Evolutionary conservation across 2,113 vertebrate genomes (phyloP), one percentile per base, ranked within the genome.

Genomic region (Mustela lutreola): DNA sequence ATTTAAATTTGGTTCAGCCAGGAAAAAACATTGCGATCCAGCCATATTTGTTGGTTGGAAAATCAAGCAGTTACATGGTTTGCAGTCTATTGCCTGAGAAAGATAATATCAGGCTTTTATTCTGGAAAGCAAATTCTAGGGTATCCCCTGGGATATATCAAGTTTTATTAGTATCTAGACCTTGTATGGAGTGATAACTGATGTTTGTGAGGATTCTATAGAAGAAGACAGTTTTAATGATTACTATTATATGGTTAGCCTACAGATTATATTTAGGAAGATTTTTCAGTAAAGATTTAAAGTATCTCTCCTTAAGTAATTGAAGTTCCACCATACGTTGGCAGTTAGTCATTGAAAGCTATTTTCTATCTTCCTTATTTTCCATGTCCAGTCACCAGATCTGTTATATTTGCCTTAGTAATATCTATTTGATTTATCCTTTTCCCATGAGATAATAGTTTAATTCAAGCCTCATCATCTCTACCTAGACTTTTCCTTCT

Each of bases 101-200:
- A 88, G 73, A 60, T 4, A 31, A 16, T 60, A 53, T 79, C 33
- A 78, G 36, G 6, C 8, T 78, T 95, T 82, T 86, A 79, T 94
- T 93, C 33, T 82, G 60, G 81, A 95, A 95, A 85, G 62, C 26
- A 93, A 91, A 91, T 91, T 62, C 63, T 90, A n/a, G 48, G 28
- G 58, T 79, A 8, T 80, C 42, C 18, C 26, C 18, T 56, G 58
- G 12, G 33, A 24, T 62, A 45, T 83, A 48, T 82, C 21, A 16
- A 70, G 39, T 86, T 96, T n/a, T 90, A 1, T 50, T 42, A 85
- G 1, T 92, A 70, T 45, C 67, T 95, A 91, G 79, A 67, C 63
- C 85, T 89, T 65, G 6, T 63, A 1, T 92, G 19, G 65, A 92
- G 42, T 85, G 65, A 26, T 92, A 79, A 87, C 60, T 62, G 63